phyloP scores from a whole-genome alignment of 2,113 vertebrate species.

The Steatornis caripensis region DNA sequence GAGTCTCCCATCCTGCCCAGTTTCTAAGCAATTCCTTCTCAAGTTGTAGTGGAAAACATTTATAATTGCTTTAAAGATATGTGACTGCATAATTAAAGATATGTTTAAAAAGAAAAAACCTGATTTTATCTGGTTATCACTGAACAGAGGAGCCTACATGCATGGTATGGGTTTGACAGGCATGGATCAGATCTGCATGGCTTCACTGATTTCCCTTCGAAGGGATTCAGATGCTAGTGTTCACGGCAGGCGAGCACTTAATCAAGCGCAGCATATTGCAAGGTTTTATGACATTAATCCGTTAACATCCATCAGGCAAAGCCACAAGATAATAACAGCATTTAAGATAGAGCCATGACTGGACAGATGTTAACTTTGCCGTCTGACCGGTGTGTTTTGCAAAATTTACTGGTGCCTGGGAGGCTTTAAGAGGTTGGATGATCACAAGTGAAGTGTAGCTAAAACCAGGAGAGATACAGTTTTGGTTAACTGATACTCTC shows the following conservation, averaged over 20 bases:
- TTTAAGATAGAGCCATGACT: not conserved
- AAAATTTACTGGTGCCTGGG: not conserved
- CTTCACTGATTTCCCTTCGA: not conserved
- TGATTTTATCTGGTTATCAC: not conserved
- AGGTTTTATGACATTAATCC: not conserved
- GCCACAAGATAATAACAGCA: not conserved
- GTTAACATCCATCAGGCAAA: not conserved
- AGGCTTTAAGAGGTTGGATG: not conserved
- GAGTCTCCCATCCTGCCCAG: not conserved
- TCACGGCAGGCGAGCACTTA: not conserved
- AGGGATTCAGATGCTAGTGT: not conserved
- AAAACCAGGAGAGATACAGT: not conserved
- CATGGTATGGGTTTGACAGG: not conserved
- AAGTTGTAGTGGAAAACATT: not conserved
- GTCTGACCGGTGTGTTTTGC: not conserved
- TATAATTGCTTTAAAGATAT: not conserved
- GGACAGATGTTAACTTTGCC: not conserved
- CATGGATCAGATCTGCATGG: not conserved
- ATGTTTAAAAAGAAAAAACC: not conserved
- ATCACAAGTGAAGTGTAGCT: not conserved
- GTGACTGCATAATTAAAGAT: not conserved
- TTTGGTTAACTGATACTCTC: not conserved
- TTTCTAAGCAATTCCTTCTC: not conserved
- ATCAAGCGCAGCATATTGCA: not conserved
- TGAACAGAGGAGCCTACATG: not conserved